Evolutionary conservation across 2,797 vertebrate species (phyloP).

Genomic region (Hemibagrus guttatus): DNA sequence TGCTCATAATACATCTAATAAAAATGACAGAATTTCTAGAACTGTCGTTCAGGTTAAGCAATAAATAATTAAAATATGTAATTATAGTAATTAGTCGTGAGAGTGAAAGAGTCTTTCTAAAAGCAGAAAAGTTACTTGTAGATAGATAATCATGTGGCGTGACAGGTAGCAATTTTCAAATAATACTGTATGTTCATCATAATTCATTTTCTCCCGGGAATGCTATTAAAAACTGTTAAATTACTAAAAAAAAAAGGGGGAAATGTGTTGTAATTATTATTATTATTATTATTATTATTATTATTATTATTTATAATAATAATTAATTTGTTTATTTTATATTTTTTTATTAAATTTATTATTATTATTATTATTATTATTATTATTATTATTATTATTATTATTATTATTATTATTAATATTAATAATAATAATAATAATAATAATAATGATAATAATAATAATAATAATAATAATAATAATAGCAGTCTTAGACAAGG

Average conservation of each 20-base stretch:
- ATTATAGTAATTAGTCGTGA: too few relatives aligned
- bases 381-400: too few relatives aligned
- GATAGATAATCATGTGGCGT: background rate
- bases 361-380: too few relatives aligned
- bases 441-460: background rate
- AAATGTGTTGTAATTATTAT: too few relatives aligned
- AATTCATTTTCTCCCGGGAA: background rate
- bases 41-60: background rate
- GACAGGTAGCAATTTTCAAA: background rate
- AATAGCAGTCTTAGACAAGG: background rate
- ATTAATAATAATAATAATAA: too few relatives aligned
- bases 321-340: too few relatives aligned
- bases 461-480: background rate
- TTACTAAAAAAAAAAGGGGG: too few relatives aligned
- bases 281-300: too few relatives aligned
- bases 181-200: background rate
- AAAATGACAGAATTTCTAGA: background rate
- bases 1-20: background rate
- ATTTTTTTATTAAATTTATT: too few relatives aligned
- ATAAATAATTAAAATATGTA: too few relatives aligned
- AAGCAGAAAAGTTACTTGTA: background rate
- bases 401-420: too few relatives aligned
- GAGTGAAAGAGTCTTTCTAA: background rate
- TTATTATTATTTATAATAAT: too few relatives aligned
- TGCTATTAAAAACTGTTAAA: background rate